Evolutionary conservation across 2,888 invertebrate species (phyloP).

Genomic region (Drosophila nigritarsus): DNA sequence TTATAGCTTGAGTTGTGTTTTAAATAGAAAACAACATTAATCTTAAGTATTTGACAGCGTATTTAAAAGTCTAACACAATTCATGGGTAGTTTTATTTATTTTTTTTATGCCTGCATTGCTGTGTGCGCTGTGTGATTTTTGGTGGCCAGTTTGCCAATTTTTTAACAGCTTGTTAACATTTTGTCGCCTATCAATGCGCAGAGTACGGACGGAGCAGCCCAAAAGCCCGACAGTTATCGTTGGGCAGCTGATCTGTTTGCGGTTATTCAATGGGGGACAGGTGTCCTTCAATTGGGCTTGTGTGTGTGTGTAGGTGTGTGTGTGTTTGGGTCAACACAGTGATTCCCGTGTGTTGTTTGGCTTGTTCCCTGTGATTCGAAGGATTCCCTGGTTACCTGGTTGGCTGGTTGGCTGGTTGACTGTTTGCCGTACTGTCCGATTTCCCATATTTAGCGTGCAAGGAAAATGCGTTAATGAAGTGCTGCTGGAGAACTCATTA

Average conservation of each 20-base stretch:
- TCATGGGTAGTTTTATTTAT: neutral
- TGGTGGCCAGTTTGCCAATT: constrained; percentile 53
- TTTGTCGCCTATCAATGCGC: constrained; percentile 74
- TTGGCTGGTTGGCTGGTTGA: constrained; percentile 2
- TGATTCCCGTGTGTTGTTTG: constrained; percentile 7
- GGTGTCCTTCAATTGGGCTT: constrained; percentile 12
- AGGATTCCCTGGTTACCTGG: constrained; percentile 3
- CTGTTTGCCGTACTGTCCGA: neutral
- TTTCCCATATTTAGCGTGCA: constrained; percentile 22
- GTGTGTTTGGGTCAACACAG: neutral
- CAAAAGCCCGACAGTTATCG: constrained; percentile 31
- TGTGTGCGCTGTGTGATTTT: constrained; percentile 31
- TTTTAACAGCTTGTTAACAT: constrained; percentile 81
- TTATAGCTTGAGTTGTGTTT: neutral
- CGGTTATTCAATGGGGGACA: constrained; percentile 29
- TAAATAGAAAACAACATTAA: neutral
- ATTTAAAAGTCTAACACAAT: constrained; percentile 5
- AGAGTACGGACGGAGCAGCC: constrained; percentile 9
- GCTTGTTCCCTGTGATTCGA: constrained; percentile 10
- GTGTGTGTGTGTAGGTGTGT: neutral
- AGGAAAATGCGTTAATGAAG: constrained; percentile 76
- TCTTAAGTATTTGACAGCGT: constrained; percentile 4
- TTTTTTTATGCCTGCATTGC: neutral
- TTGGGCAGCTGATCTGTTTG: constrained; percentile 54
- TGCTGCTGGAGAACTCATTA: constrained; percentile 75